Evolutionary conservation across 2,113 vertebrate species (phyloP).

Genomic region (Nannospalax galili): DNA sequence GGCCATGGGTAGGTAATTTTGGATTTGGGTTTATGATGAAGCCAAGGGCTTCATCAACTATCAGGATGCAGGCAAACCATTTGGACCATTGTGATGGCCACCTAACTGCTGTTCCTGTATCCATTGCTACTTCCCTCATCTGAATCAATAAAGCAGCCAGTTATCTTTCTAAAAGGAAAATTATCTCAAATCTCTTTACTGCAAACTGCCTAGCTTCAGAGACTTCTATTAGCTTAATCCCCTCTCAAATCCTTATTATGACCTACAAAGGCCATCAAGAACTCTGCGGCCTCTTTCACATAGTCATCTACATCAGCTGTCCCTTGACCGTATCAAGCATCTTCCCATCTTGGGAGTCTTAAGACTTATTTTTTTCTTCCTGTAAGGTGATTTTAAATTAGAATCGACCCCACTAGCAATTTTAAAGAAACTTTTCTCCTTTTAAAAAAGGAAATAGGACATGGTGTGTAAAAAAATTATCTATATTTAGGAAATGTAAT

Average conservation of each 20-base stretch:
- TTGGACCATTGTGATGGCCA: neutral
- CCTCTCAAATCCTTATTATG: neutral
- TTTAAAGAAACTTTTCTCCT: neutral
- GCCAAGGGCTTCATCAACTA: neutral
- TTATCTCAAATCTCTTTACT: neutral
- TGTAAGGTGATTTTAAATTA: slow-evolving; percentile 32
- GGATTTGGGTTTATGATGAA: no score
- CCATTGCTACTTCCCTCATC: neutral
- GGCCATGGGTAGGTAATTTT: neutral
- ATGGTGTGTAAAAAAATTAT: slow-evolving; percentile 23
- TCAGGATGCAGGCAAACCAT: neutral
- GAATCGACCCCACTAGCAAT: neutral
- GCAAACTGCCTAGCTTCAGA: neutral
- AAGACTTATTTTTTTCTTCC: neutral
- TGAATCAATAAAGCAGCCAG: neutral
- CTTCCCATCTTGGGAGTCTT: neutral
- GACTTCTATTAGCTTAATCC: neutral
- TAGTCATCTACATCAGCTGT: neutral
- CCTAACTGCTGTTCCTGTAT: neutral
- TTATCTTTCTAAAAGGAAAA: neutral
- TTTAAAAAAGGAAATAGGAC: neutral
- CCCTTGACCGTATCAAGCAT: neutral
- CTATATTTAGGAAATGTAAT: slow-evolving; percentile 23
- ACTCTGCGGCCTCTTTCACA: neutral
- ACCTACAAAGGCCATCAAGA: neutral